phyloP scores from a whole-genome alignment of 2,888 invertebrate species.

The Chloroclystis v-ata region DNA sequence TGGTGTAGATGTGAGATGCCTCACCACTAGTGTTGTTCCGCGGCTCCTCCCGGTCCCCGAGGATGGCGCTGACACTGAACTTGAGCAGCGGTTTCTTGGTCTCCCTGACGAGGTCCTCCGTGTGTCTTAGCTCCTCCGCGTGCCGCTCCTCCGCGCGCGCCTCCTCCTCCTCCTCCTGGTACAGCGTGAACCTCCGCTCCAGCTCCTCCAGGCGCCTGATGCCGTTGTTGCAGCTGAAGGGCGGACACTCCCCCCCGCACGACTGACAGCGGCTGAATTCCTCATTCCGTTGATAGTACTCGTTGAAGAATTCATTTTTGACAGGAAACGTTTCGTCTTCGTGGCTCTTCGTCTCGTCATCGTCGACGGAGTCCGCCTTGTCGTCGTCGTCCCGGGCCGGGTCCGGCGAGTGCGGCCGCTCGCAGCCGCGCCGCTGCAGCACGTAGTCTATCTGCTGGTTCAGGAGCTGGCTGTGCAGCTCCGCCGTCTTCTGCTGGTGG shows the following conservation, averaged over 20 bases:
- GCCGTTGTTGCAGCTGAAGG: slow-evolving; percentile 68
- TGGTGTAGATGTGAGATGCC: no score
- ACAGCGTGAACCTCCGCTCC: slow-evolving; percentile 65
- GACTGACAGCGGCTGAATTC: slow-evolving; percentile 74
- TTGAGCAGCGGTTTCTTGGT: slow-evolving; percentile 86
- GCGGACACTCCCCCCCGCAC: slow-evolving; percentile 78
- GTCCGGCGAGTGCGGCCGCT: slow-evolving; percentile 59
- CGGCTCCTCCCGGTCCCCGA: slow-evolving; percentile 80
- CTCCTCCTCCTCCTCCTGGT: slow-evolving; percentile 65
- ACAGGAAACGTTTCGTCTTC: slow-evolving; percentile 49
- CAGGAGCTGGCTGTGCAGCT: slow-evolving; percentile 72
- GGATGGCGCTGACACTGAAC: slow-evolving; percentile 94
- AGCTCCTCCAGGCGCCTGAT: slow-evolving; percentile 62
- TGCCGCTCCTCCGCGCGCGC: slow-evolving; percentile 46
- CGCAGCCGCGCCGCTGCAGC: slow-evolving; percentile 51
- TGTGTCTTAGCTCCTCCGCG: slow-evolving; percentile 64
- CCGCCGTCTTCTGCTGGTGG: slow-evolving; percentile 73
- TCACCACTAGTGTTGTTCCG: slow-evolving; percentile 58
- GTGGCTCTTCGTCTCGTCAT: slow-evolving; percentile 59
- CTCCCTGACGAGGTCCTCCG: slow-evolving; percentile 62
- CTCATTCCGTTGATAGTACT: slow-evolving; percentile 51
- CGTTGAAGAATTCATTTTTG: slow-evolving; percentile 58
- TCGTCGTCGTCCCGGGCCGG: slow-evolving; percentile 55
- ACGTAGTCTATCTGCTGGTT: slow-evolving; percentile 74
- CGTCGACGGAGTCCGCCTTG: slow-evolving; percentile 20